Base-by-base conservation (phyloP, 1,140 invertebrate species). In the Hesperophylax magnus region DNA sequence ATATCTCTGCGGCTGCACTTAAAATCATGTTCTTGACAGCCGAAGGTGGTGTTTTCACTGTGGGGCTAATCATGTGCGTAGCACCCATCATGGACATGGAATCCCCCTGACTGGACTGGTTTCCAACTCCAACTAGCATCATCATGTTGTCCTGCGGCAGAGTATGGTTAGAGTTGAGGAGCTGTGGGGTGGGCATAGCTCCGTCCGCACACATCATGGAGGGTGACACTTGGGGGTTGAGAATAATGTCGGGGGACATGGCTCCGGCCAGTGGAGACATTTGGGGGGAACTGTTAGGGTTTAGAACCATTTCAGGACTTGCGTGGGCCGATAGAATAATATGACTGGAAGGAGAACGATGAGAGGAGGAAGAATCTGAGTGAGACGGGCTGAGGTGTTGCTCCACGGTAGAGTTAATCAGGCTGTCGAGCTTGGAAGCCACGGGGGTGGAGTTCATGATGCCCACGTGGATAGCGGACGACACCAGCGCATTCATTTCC, bases 21-120 rank as follows among this genome's bases (percentile, higher is more conserved):
- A 93, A 86, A 76, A 93, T 91, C 88, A 94, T 92, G 56, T 91
- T 93, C 85, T 93, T 93, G 75, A 93, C 92, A 18, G 92, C 91
- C n/a, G 93, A 92, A 0, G 92, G 91, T 1, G 93, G 89, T 60
- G 93, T 90, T 56, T 91, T 92, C 54, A 92, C 91, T 15, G 88
- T 91, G 76, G 91, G 85, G 9, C 87, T 80, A 17, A 81, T 86
- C 39, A 84, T 65, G 60, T 71, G 83, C 22, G 88, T 86, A 0
- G 87, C 82, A 27, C 88, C 85, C 85, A 90, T 87, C 86, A 89
- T 86, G n/a, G 88, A 86, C 63, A 89, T 88, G 63, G 87, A 87
- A 77, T 87, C 87, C 27, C 56, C 75, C n/a, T 71, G 81, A 63
- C 53, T 76, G 20, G 67, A 54, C 20, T 54, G 77, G 47, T 75